Base-by-base conservation (phyloP, 2,797 vertebrate species). In the Loriculus beryllinus region DNA sequence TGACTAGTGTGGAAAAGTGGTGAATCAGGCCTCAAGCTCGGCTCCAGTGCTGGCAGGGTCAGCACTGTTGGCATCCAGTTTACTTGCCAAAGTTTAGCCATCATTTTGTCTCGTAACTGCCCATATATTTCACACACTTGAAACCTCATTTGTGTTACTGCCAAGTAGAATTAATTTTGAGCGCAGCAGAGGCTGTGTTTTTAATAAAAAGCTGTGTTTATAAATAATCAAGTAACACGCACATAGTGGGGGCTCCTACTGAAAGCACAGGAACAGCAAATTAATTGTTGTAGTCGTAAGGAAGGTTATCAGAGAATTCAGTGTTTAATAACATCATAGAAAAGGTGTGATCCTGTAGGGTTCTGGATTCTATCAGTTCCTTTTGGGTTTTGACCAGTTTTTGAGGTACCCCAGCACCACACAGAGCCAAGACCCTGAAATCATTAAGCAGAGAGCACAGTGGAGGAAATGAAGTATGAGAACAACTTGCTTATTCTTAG, bases 161-260 rank as follows among this genome's bases (percentile, higher is more conserved):
- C 40, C 79, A 88, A 88, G 48, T 10, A 91, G 79, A 95, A 91
- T 89, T 94, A 67, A 82, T 92, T 87, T 47, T 42, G 70, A 86
- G 76, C 71, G 56, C 47, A 79, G 70, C 60, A 69, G 76, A 88
- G 72, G 56, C 62, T 86, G 49, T 82, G 56, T 80, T 96, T 95
- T 95, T 95, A 87, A 85, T 96, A 72, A 96, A 95, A 95, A 68
- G 69, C 88, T 48, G 15, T 62, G 20, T 87, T 95, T 96, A 85
- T 96, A 96, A 97, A 93, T 95, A 95, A 90, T 95, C 42, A 37
- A 91, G 70, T 80, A 69, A 75, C 33, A 64, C 33, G 79, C 49
- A 87, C 3, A 40, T 78, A 64, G 78, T 57, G 48, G 82, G 77
- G 76, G 65, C 57, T 96, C 65, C 90, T 90, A n/a, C 64, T 82